Evolutionary conservation across 2,888 invertebrate genomes (phyloP), one percentile per base, ranked within the genome.

Genomic region (Hanleya hanleyi): DNA sequence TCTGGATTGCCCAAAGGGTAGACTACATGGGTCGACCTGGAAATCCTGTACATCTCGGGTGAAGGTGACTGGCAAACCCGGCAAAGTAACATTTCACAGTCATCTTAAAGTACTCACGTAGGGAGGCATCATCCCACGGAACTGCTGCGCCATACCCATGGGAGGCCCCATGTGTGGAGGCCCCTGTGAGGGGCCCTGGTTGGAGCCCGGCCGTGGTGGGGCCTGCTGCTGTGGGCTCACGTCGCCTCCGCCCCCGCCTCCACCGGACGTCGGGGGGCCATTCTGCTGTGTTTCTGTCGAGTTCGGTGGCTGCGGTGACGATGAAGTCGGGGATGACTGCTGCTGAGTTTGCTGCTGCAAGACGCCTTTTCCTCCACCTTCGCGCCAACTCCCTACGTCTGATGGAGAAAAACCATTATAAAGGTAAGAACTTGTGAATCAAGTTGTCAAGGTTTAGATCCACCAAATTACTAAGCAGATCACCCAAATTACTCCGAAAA

Each of bases 381-480:
- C 95, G 91, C 95, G 94, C 96, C 96, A 96, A 88, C 95, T 96
- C 92, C 95, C 96, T 93, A 96, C 96, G 90, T 95, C 94, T 91
- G 51, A 7, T 15, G 32, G n/a, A n/a, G n/a, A n/a, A n/a, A n/a
- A n/a, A n/a, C n/a, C n/a, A n/a, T n/a, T n/a, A n/a, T n/a, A n/a
- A n/a, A n/a, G n/a, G n/a, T n/a, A n/a, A n/a, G n/a, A n/a, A n/a
- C n/a, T n/a, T n/a, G n/a, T n/a, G n/a, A n/a, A n/a, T n/a, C n/a
- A n/a, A n/a, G n/a, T n/a, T n/a, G n/a, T n/a, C n/a, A n/a, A n/a
- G n/a, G n/a, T n/a, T n/a, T n/a, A n/a, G n/a, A n/a, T n/a, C n/a
- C n/a, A n/a, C n/a, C n/a, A n/a, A n/a, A n/a, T n/a, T n/a, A n/a
- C n/a, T n/a, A n/a, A n/a, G n/a, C n/a, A n/a, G n/a, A n/a, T n/a